These are phyloP conservation scores for Acromyrmex echinatior DNA, from an alignment of 1,140 invertebrate genomes.

Conservation along the genomic window DNA sequence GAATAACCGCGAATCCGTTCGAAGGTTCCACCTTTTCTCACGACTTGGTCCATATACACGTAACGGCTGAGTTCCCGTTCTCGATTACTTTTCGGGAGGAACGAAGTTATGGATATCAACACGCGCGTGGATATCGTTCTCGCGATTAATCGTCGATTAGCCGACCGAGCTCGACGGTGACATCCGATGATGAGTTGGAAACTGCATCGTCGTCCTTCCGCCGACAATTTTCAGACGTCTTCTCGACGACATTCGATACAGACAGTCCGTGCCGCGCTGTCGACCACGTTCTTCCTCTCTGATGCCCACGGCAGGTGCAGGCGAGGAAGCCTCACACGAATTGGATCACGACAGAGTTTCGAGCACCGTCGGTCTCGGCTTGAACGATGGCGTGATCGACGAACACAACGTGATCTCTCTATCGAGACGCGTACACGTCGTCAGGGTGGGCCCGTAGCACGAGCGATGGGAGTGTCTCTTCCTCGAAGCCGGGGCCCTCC, in stretches of 20 bases:
- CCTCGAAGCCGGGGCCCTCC: slow-evolving; percentile 18
- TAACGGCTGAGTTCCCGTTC: not conserved
- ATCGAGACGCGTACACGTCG: slow-evolving; percentile 46
- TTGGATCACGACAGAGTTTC: slow-evolving; percentile 42
- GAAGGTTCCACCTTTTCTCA: slow-evolving; percentile 6
- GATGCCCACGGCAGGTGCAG: slow-evolving; percentile 35
- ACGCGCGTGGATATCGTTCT: slow-evolving; percentile 22
- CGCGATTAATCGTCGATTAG: slow-evolving; percentile 45
- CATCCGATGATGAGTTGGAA: slow-evolving; percentile 4
- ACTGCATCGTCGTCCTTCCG: slow-evolving; percentile 43
- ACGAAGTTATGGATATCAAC: not conserved
- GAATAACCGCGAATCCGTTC: slow-evolving; percentile 15
- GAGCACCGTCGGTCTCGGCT: slow-evolving; percentile 5
- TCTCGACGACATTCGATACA: slow-evolving; percentile 57
- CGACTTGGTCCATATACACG: slow-evolving; percentile 4
- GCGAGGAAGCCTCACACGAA: slow-evolving; percentile 16
- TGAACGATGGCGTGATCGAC: slow-evolving; percentile 38
- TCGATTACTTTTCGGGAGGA: not conserved
- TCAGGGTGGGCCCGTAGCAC: slow-evolving; percentile 27
- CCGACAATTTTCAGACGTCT: slow-evolving; percentile 33
- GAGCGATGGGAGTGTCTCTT: slow-evolving; percentile 55
- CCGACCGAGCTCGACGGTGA: slow-evolving; percentile 36
- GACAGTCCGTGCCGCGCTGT: not conserved
- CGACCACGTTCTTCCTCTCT: not conserved
- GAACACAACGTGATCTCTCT: slow-evolving; percentile 35